Evolutionary conservation across 1,140 invertebrate species (phyloP), one percentile per base, ranked within the genome.

Genomic region (Onthophagus taurus): DNA sequence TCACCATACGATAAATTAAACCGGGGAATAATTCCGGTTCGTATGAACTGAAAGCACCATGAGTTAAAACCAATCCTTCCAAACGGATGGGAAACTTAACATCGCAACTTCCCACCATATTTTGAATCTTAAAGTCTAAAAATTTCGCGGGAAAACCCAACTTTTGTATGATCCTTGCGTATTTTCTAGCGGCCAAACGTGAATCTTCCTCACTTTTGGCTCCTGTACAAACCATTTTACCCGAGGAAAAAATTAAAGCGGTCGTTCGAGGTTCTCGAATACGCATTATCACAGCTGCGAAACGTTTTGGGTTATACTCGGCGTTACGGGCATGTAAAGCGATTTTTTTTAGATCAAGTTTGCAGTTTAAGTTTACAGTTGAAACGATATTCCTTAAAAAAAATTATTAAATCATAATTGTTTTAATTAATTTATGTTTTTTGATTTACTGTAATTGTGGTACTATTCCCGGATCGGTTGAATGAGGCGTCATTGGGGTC

Each of bases 191-290:
- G 38, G 97, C 97, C 47, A 99, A 69, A 54, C 93, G 74, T 0
- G 94, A 97, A 61, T 94, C 86, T 59, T 97, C 94, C 73, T 99
- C 96, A 75, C 92, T 98, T 72, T 99, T 99, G 1, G 97, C 97
- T 13, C 97, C 97, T 1, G 97, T 99, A 65, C 97, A 99, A 0
- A 99, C 97, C 96, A 99, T 99, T 78, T 99, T 99, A 0, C 97
- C 97, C 29, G 95, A 98, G 58, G 92, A 96, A 62, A 99, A 99
- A 52, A 99, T 99, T 8, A 99, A 69, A 9, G 97, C 97, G 16
- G 97, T 99, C 2, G 97, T 99, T 53, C 97, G 72, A 0, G 97
- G 97, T 63, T 99, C 94, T 63, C 96, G 74, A 60, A 99, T 99
- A 63, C 97, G 76, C 97, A 99, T 99, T 42, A 99, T 99, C 0